A percentile compares a stretch with the other conserved stretches of the same genome.
These are phyloP conservation scores for Acromyrmex heyeri DNA, from an alignment of 1,140 invertebrate genomes.

Conservation along the genomic window DNA sequence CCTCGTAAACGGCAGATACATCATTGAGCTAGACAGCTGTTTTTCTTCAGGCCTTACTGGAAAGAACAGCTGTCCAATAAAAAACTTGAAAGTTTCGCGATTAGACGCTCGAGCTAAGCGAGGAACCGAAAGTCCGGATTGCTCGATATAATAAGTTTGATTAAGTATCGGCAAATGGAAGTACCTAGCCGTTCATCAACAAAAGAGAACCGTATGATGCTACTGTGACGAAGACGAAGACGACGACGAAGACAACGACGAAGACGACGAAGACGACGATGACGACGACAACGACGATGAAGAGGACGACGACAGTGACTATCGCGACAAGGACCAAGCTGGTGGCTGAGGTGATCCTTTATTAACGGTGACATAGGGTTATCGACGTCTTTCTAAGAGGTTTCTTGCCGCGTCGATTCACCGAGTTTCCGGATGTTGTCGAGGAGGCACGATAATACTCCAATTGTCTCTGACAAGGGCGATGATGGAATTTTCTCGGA, in stretches of 20 bases:
- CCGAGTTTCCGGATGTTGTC: conserved; percentile 56
- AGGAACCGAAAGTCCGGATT: conserved; percentile 47
- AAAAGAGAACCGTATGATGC: conserved; percentile 52
- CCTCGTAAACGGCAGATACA: conserved; percentile 63
- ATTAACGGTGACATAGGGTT: conserved; percentile 62
- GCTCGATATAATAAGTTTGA: conserved; percentile 74
- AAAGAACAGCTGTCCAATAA: conserved; percentile 45
- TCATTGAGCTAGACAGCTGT: conserved; percentile 57
- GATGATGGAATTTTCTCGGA: conserved; percentile 58
- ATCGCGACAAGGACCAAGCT: conserved; percentile 39
- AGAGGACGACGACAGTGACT: conserved; percentile 36
- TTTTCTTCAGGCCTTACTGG: conserved; percentile 45
- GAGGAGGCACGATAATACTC: conserved; percentile 50
- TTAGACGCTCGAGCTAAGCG: conserved; percentile 49
- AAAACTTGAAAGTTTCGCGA: conserved; percentile 69
- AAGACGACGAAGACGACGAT: neutral
- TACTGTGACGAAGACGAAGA: conserved; percentile 40
- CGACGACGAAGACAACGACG: conserved; percentile 7
- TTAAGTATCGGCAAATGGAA: conserved; percentile 68
- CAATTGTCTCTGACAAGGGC: conserved; percentile 52
- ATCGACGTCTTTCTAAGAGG: conserved; percentile 65
- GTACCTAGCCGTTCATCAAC: conserved; percentile 58
- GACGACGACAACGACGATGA: conserved; percentile 32
- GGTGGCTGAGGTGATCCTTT: conserved; percentile 55
- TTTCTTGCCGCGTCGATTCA: conserved; percentile 70